Conservation (phyloP, 2,888 invertebrate genomes). For the Adineta ricciae region DNA sequence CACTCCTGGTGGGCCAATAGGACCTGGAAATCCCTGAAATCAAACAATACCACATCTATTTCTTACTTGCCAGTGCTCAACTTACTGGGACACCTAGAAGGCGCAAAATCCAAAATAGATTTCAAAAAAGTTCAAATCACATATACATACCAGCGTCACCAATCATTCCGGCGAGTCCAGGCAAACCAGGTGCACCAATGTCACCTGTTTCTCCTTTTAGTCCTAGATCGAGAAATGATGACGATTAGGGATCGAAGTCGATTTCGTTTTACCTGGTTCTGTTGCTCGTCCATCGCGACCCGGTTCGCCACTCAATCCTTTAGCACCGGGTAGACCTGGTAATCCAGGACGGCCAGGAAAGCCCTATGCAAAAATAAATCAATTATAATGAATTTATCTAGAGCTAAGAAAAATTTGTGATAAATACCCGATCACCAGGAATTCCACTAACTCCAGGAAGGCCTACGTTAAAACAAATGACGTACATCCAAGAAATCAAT, state of each 20-base stretch:
- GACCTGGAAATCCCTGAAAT: background rate
- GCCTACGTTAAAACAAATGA: background rate
- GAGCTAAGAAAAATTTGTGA: background rate
- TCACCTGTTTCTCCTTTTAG: constrained; percentile 34
- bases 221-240: constrained; percentile 24
- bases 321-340: constrained; percentile 34
- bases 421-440: background rate
- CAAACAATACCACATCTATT: background rate
- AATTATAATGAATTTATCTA: background rate
- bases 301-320: background rate
- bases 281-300: constrained; percentile 7
- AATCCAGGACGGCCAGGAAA: constrained; percentile 37
- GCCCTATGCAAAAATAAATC: background rate
- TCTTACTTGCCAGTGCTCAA: background rate
- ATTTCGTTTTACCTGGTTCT: constrained; percentile 35
- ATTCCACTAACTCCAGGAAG: background rate
- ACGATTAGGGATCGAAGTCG: background rate
- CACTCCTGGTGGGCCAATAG: background rate
- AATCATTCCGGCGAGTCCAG: constrained; percentile 1
- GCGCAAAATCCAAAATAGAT: too few species aligned
- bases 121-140: too few species aligned
- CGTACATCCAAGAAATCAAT: background rate
- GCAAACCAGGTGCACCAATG: constrained; percentile 26
- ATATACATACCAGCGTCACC: background rate
- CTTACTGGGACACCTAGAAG: background rate